A percentile compares a stretch with the other conserved stretches of the same genome.
Conservation (phyloP, 1,140 invertebrate genomes). For the Alviniconcha marisindica region DNA sequence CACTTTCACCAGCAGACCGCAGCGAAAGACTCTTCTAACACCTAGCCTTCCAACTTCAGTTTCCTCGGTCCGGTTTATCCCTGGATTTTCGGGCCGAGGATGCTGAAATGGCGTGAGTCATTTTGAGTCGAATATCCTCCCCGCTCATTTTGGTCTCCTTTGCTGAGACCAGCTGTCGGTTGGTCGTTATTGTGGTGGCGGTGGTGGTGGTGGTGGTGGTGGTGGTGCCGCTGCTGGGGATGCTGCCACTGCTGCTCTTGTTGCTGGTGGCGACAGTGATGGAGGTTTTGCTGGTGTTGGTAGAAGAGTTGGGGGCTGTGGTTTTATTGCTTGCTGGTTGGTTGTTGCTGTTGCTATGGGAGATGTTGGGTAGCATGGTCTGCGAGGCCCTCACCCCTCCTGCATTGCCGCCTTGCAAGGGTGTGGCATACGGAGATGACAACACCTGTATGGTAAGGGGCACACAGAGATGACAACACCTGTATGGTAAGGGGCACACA, state of each 20-base stretch:
- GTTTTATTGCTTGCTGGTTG: background rate
- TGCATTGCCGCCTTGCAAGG: background rate
- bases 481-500: no score
- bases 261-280: background rate
- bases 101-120: conserved; percentile 47
- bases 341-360: conserved; percentile 23
- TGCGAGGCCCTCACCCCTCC: background rate
- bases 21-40: background rate
- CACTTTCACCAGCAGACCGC: background rate
- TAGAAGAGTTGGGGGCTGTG: background rate
- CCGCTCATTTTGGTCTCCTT: conserved; percentile 39
- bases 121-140: conserved; percentile 53
- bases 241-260: background rate
- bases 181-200: background rate
- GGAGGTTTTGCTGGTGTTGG: background rate
- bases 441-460: background rate
- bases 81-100: background rate
- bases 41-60: no score
- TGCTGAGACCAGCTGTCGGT: conserved; percentile 23
- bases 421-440: background rate
- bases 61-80: conserved; percentile 32
- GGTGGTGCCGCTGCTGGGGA: background rate
- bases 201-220: conserved; percentile 7
- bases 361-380: conserved; percentile 9
- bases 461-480: no score